These are phyloP conservation scores for Stylophora pistillata DNA, from an alignment of 64 coral and sea anemone species.

Conservation along the genomic window DNA sequence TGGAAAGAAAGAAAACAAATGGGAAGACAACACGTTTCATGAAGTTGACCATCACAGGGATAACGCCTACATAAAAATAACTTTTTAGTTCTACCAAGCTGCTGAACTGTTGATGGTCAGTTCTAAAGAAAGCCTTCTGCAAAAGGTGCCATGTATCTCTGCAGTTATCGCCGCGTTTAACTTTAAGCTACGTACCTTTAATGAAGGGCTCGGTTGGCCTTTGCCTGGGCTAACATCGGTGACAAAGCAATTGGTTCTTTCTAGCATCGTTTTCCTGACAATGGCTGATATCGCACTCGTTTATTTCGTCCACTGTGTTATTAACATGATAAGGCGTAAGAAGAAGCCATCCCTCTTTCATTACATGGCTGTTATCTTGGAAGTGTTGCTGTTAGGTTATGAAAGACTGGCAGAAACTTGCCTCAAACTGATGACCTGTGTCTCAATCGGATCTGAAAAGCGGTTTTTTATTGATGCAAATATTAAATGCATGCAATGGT, in stretches of 20 bases:
- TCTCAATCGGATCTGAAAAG: not conserved
- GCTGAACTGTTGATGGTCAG: conserved; percentile 39
- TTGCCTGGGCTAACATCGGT: conserved; percentile 36
- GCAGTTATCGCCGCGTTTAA: conserved; percentile 12
- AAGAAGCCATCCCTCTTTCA: conserved; percentile 20
- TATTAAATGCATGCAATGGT: conserved; percentile 62
- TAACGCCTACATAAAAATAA: conserved; percentile 28
- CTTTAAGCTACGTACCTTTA: not conserved
- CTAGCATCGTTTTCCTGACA: conserved; percentile 30
- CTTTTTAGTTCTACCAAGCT: conserved; percentile 53
- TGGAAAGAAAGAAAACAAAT: not conserved
- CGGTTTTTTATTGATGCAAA: conserved; percentile 59
- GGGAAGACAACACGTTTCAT: not conserved
- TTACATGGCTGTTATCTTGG: conserved; percentile 53
- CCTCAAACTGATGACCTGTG: conserved; percentile 56
- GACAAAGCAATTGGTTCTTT: conserved; percentile 35
- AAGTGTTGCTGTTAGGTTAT: conserved; percentile 64
- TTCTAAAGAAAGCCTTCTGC: conserved; percentile 2
- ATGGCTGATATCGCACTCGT: conserved; percentile 17
- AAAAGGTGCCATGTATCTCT: not conserved
- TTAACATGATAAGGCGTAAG: not conserved
- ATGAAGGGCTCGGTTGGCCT: conserved; percentile 30
- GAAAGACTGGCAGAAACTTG: conserved; percentile 62
- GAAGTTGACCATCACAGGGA: not conserved
- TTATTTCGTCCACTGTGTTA: not conserved